Evolutionary conservation across 92 coral and sea anemone genomes (phyloP).

Genomic region (Plumapathes pennacea): DNA sequence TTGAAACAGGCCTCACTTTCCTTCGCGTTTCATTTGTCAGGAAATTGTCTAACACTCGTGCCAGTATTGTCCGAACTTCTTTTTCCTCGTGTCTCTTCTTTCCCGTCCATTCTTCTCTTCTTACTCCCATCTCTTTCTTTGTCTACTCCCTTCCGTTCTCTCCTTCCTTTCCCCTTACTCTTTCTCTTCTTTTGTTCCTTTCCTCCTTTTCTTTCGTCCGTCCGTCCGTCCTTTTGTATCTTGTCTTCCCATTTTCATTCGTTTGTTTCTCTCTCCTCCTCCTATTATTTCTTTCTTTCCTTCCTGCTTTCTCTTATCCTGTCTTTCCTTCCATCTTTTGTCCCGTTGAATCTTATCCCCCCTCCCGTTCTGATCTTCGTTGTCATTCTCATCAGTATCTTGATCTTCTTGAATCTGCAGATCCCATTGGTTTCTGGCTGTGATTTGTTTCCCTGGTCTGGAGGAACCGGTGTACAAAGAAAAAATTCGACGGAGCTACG

Average conservation of each 20-base stretch:
- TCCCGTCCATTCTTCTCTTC: too few relatives aligned
- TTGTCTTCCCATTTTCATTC: background rate
- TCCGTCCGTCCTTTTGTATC: background rate
- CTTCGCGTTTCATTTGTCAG: too few relatives aligned
- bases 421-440: conserved; percentile 88
- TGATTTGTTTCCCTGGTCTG: conserved; percentile 76
- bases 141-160: too few relatives aligned
- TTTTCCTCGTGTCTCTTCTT: too few relatives aligned
- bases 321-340: background rate
- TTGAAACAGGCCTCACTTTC: too few relatives aligned
- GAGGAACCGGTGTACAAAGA: conserved; percentile 5
- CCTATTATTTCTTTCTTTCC: background rate
- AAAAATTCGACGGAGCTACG: conserved; percentile 27
- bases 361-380: background rate
- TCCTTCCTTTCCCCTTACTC: too few relatives aligned
- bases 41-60: too few relatives aligned
- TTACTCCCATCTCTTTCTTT: too few relatives aligned
- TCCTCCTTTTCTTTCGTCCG: background rate
- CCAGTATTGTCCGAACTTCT: too few relatives aligned
- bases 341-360: background rate
- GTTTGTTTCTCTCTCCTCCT: background rate
- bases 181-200: background rate
- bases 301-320: too few relatives aligned
- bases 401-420: conserved; percentile 18
- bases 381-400: background rate